These are phyloP conservation scores for Dichetophora obliterata DNA, from an alignment of 2,888 invertebrate genomes.

Conservation along the genomic window DNA sequence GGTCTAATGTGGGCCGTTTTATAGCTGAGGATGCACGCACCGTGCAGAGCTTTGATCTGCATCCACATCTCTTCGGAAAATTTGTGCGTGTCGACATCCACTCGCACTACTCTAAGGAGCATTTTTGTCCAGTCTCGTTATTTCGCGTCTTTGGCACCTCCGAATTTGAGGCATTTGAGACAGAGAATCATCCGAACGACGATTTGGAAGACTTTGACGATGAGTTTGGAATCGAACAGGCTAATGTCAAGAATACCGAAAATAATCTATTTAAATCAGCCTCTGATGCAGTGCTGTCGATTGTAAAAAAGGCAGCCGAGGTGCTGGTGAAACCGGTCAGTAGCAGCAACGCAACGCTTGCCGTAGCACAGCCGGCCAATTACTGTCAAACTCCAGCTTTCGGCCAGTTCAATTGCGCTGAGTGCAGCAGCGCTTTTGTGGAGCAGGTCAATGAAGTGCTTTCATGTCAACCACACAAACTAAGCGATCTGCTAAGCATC, in stretches of 20 bases:
- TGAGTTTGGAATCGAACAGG: conserved; percentile 67
- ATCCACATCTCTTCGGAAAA: conserved; percentile 87
- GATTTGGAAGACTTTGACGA: conserved; percentile 80
- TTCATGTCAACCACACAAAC: conserved; percentile 77
- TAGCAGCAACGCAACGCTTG: conserved; percentile 72
- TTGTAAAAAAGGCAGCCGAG: conserved; percentile 92
- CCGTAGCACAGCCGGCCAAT: conserved; percentile 49
- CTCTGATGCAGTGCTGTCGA: conserved; percentile 90
- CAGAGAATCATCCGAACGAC: conserved; percentile 80
- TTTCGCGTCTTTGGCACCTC: conserved; percentile 95
- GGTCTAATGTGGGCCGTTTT: conserved; percentile 90
- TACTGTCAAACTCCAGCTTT: conserved; percentile 79
- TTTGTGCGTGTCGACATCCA: conserved; percentile 92
- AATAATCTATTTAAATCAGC: conserved; percentile 88
- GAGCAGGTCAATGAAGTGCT: conserved; percentile 80
- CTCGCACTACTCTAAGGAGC: conserved; percentile 96
- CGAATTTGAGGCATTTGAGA: conserved; percentile 90
- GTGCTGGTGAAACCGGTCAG: conserved; percentile 79
- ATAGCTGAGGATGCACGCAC: conserved; percentile 88
- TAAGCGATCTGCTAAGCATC: conserved; percentile 75
- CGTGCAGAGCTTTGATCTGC: conserved; percentile 86
- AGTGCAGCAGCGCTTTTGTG: conserved; percentile 80
- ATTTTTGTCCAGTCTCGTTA: conserved; percentile 97
- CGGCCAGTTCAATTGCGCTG: conserved; percentile 80
- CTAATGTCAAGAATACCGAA: conserved; percentile 70